Evolutionary conservation across 2,888 invertebrate species (phyloP).

Genomic region (Ormyrus pomaceus): DNA sequence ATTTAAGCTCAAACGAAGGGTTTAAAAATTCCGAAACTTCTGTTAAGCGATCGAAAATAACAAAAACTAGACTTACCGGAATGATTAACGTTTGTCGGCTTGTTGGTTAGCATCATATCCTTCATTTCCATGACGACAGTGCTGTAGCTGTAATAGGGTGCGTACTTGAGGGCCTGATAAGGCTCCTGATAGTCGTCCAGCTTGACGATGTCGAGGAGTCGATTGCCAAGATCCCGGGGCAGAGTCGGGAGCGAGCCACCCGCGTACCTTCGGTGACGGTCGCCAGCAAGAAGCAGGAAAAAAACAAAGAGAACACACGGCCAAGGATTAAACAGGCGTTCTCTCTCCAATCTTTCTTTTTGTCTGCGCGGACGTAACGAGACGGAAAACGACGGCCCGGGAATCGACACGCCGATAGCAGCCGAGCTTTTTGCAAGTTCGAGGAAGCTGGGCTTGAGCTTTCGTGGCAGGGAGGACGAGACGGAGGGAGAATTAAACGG

Average conservation of each 20-base stretch:
- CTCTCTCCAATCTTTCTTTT: neutral
- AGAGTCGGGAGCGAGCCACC: conserved; percentile 72
- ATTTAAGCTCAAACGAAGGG: neutral
- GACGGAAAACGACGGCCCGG: conserved; percentile 19
- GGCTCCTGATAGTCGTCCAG: conserved; percentile 88
- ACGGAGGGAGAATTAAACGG: conserved; percentile 4
- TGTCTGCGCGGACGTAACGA: conserved; percentile 22
- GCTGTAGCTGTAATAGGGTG: conserved; percentile 87
- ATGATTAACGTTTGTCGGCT: conserved; percentile 71
- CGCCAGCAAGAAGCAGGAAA: conserved; percentile 19
- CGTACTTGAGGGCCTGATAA: conserved; percentile 85
- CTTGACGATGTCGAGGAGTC: conserved; percentile 80
- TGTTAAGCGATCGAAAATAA: too few species aligned
- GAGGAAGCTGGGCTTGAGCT: neutral
- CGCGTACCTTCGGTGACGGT: conserved; percentile 67
- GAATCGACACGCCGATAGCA: conserved; percentile 27
- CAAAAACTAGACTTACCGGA: conserved; percentile 63
- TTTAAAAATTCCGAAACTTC: neutral
- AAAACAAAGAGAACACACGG: conserved; percentile 46
- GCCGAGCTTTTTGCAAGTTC: conserved; percentile 11
- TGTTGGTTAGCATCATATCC: conserved; percentile 78
- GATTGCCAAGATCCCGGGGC: conserved; percentile 77
- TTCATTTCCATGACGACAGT: conserved; percentile 87
- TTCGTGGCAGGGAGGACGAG: neutral
- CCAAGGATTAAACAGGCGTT: conserved; percentile 49